Evolutionary conservation across 2,888 invertebrate species (phyloP), one percentile per base, ranked within the genome.

Genomic region (Clostera curtula): DNA sequence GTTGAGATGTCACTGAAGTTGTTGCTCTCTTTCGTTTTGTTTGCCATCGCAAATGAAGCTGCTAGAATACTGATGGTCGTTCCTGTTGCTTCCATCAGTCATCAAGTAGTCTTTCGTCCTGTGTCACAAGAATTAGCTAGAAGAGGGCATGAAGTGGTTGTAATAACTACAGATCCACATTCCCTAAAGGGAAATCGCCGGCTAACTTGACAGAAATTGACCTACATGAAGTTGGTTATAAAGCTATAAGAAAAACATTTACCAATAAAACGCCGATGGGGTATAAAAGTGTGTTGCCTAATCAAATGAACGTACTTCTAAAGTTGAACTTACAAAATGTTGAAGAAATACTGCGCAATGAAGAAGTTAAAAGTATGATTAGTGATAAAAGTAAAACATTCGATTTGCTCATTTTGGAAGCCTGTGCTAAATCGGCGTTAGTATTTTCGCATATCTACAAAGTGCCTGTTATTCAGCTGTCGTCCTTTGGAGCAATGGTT

Each of bases 111-210:
- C 0, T 67, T 52, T 19, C 51, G 57, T 9, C 50, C 60, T 1
- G 25, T 77, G 1, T 56, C 62, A 10, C 44, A 56, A 12, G 66
- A 63, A 15, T 40, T 82, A 19, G 58, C 56, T 0, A 44, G 35
- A 19, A 46, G 65, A 6, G 79, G 77, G 2, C 77, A 82, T 22
- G 51, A 77, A 21, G 26, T 80, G 0, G 49, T 60, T 0, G 40
- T 74, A 0, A 26, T 72, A 3, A 71, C 76, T 0, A 28, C 76
- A 8, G 30, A 71, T 25, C 70, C 71, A 40, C 31, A 2, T 55
- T 45, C 4, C 18, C 31, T 5, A 35, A 41, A 14, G 40, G 32
- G 5, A 11, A 34, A 8, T 10, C 37, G 4, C 49, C 49, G 6
- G 24, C 24, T 9, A 73, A 71, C 31, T 42, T 70, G 9, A 65